Conservation (phyloP, 2,797 vertebrate genomes). For the Mormyrops attenuatus region DNA sequence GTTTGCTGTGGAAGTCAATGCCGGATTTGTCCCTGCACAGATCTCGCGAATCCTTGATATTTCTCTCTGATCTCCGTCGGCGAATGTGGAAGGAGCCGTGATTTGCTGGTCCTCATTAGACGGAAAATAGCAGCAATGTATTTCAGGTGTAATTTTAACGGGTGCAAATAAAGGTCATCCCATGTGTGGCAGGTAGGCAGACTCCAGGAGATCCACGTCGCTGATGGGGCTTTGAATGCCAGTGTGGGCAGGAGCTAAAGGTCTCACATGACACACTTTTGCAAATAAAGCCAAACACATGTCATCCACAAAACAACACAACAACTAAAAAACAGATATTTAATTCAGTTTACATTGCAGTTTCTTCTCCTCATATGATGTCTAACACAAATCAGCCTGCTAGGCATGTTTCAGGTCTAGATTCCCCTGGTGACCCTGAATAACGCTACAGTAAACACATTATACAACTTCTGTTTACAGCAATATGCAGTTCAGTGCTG, state of each 20-base stretch:
- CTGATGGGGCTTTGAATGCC: background rate
- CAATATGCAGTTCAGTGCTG: background rate
- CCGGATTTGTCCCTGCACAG: background rate
- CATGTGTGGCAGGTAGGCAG: background rate
- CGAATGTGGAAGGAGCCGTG: background rate
- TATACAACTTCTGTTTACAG: background rate
- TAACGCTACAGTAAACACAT: background rate
- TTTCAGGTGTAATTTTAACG: conserved; percentile 1
- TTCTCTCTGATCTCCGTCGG: background rate
- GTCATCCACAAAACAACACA: conserved; percentile 1
- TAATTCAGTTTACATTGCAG: background rate
- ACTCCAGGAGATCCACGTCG: background rate
- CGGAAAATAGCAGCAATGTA: background rate
- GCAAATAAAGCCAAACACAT: background rate
- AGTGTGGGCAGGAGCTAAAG: background rate
- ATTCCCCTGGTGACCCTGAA: background rate
- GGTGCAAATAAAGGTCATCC: background rate
- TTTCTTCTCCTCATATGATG: background rate
- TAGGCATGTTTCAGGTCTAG: background rate
- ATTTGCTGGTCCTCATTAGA: conserved; percentile 8
- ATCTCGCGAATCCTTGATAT: background rate
- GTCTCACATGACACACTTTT: background rate
- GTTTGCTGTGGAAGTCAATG: background rate
- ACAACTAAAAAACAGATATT: background rate
- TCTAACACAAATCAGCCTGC: background rate